Percentiles rank a stretch among this genome's conserved stretches.
Evolutionary conservation across 2,888 invertebrate genomes (phyloP).

Genomic region (Dicyrtomina minuta): DNA sequence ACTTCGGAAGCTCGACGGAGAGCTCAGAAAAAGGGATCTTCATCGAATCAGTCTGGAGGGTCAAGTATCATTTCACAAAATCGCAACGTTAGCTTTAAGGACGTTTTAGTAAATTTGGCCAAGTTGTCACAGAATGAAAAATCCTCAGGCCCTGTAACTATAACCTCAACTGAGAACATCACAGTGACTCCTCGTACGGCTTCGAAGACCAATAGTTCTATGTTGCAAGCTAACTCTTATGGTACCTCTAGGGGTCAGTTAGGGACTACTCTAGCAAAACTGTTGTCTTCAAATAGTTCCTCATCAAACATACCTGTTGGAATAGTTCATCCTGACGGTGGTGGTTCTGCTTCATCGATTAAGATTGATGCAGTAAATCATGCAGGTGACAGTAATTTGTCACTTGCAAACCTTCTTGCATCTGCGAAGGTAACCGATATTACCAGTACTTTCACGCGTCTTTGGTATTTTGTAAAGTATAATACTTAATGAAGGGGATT

Average conservation of each 20-base stretch:
- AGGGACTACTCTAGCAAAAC: constrained; percentile 46
- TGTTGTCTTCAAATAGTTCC: constrained; percentile 46
- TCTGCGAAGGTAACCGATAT: constrained; percentile 58
- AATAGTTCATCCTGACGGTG: constrained; percentile 6
- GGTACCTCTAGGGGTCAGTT: constrained; percentile 29
- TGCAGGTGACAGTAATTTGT: constrained; percentile 47
- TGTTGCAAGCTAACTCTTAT: constrained; percentile 24
- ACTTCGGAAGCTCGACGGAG: neutral
- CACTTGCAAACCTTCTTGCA: constrained; percentile 59
- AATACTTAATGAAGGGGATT: neutral
- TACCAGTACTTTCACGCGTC: too few relatives aligned
- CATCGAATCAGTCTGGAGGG: too few relatives aligned
- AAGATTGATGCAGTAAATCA: constrained; percentile 20
- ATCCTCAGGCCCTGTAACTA: neutral
- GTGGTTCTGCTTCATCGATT: constrained; percentile 28
- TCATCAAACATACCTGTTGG: constrained; percentile 31
- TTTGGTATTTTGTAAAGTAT: neutral
- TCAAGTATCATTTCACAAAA: constrained; percentile 22
- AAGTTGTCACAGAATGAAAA: constrained; percentile 59
- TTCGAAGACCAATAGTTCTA: constrained; percentile 28
- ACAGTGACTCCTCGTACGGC: constrained; percentile 17
- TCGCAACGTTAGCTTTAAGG: constrained; percentile 54
- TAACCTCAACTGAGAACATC: constrained; percentile 10
- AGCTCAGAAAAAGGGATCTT: neutral
- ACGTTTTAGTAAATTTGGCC: constrained; percentile 74